Base-by-base conservation (phyloP, 2,797 vertebrate species). In the Eulemur albifrons region DNA sequence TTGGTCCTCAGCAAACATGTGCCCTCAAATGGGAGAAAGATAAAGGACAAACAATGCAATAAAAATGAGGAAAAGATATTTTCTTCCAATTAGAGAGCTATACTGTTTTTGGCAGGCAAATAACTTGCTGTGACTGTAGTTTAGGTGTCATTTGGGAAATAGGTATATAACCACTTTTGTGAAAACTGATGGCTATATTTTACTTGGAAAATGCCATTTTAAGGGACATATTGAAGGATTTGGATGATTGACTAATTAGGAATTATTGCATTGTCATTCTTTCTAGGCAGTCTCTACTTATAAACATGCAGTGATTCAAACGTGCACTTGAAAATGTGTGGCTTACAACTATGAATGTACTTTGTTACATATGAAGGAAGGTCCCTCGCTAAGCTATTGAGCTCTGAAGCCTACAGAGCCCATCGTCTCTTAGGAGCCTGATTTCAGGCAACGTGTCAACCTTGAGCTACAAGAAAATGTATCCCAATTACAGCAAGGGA, bases 41-140 rank as follows among this genome's bases (percentile, higher is more conserved):
- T 35, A 73, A 95, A 83, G 38, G 43, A 67, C 4, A 54, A 38
- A 43, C 8, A 57, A 45, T 79, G 45, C n/a, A 25, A 63, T 50
- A 61, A 82, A 82, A 85, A 79, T 45, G 45, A 63, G 45, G 72
- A 73, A 65, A 82, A 96, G 65, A 73, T 27, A 75, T 18, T 90
- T 95, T 84, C 63, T 79, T 84, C 57, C 54, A 79, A n/a, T 70
- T 76, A 89, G 86, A 91, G 93, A 88, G 84, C 30, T 83, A 18
- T 35, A 40, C 25, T 94, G 35, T 57, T 86, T 92, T 52, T 15
- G 81, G 93, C 90, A 95, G 90, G 94, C 80, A 95, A 93, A 75
- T 84, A 59, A 88, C n/a, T 90, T 17, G n/a, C 18, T 7, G 40
- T 40, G 43, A 70, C 76, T 93, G 57, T 14, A 92, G 50, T 69